Conservation (phyloP, 1,140 invertebrate species). For the Ceratosolen fusciceps region DNA sequence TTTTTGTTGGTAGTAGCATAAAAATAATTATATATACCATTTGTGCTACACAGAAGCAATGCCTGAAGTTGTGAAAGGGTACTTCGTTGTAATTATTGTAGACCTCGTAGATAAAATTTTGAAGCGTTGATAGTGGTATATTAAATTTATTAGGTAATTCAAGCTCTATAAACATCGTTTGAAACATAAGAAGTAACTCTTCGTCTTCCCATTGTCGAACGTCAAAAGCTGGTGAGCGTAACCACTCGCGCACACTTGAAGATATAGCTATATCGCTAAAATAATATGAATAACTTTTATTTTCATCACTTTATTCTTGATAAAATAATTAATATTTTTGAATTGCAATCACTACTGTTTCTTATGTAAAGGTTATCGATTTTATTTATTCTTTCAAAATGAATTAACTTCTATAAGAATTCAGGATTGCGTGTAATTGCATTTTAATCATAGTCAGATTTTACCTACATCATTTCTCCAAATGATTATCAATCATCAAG, state of each 20-base stretch:
- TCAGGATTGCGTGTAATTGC: too few species aligned
- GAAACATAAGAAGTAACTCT: slow-evolving; percentile 84
- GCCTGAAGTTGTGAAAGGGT: slow-evolving; percentile 91
- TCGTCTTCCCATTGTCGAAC: slow-evolving; percentile 88
- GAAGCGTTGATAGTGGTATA: slow-evolving; percentile 81
- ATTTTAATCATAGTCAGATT: too few species aligned
- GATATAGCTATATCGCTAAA: slow-evolving; percentile 76
- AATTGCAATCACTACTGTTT: too few species aligned
- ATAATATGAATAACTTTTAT: slow-evolving; percentile 6
- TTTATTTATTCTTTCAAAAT: too few species aligned
- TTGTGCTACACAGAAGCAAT: slow-evolving; percentile 91
- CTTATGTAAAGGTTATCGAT: too few species aligned
- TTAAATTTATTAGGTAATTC: slow-evolving; percentile 83
- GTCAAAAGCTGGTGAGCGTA: slow-evolving; percentile 85
- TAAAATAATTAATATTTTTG: too few species aligned
- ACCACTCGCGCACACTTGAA: slow-evolving; percentile 73
- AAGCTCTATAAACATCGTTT: slow-evolving; percentile 88
- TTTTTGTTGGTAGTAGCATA: too few species aligned
- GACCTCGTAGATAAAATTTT: slow-evolving; percentile 83
- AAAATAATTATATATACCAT: slow-evolving; percentile 79
- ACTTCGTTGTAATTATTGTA: slow-evolving; percentile 93
- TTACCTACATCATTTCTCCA: too few species aligned
- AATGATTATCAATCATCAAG: too few species aligned
- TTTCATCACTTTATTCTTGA: too few species aligned
- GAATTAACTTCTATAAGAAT: too few species aligned